Percentiles rank a stretch among this genome's conserved stretches.
Evolutionary conservation across 2,113 vertebrate genomes (phyloP).

Genomic region (Orcinus orca): DNA sequence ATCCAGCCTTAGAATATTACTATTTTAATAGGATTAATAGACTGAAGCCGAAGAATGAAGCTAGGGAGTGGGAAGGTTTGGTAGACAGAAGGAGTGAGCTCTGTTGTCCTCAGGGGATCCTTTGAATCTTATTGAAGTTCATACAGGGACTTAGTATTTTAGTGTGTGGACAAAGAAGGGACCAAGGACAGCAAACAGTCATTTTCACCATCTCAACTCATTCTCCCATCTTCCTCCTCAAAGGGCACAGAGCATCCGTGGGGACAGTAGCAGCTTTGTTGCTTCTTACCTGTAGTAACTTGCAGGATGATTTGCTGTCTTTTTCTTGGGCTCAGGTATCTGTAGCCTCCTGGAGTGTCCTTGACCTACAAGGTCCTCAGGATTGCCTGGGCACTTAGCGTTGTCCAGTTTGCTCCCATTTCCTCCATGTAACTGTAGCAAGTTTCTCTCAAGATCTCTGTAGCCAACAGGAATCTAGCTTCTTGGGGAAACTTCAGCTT

Average conservation of each 20-base stretch:
- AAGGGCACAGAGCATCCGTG: not conserved
- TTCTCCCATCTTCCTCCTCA: not conserved
- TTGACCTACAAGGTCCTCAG: not conserved
- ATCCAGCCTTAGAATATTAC: not conserved
- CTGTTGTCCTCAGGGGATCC: not conserved
- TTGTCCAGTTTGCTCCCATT: not conserved
- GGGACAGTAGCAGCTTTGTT: not conserved
- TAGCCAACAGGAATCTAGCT: not conserved
- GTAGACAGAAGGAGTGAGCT: not conserved
- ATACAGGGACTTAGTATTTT: not conserved
- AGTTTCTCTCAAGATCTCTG: not conserved
- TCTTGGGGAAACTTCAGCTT: not conserved
- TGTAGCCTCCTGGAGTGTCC: not conserved
- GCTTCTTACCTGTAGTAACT: not conserved
- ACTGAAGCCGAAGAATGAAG: not conserved
- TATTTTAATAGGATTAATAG: slow-evolving; percentile 11
- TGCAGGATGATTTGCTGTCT: not conserved
- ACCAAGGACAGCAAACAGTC: not conserved
- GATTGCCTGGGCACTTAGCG: not conserved
- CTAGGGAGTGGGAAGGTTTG: not conserved
- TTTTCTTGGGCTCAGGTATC: not conserved
- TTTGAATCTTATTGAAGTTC: not conserved
- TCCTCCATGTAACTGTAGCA: not conserved
- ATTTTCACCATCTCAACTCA: not conserved
- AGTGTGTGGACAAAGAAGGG: not conserved